Percentiles rank a stretch among this genome's conserved stretches.
Evolutionary conservation across 1,140 invertebrate genomes (phyloP).

Genomic region (Drosophila busckii): DNA sequence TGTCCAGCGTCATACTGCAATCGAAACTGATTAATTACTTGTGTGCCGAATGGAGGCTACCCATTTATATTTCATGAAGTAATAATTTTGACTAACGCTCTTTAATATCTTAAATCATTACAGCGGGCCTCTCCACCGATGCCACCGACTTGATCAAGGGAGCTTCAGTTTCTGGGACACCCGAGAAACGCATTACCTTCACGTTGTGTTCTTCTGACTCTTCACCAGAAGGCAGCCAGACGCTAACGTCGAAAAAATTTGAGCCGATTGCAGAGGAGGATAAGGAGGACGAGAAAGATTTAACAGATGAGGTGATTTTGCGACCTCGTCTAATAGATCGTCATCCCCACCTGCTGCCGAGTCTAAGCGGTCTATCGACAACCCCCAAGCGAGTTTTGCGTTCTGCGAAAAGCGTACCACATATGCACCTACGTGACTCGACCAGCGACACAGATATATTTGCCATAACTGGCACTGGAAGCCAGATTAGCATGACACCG

Average conservation of each 20-base stretch:
- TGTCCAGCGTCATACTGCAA: too few relatives aligned
- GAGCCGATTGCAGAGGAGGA: constrained; percentile 69
- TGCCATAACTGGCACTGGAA: constrained; percentile 66
- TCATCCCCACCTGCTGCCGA: constrained; percentile 52
- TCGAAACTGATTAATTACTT: too few relatives aligned
- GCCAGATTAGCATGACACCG: constrained; percentile 77
- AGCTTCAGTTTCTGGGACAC: not conserved
- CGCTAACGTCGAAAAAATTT: constrained; percentile 62
- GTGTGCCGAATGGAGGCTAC: too few relatives aligned
- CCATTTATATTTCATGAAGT: too few relatives aligned
- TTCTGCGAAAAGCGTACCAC: constrained; percentile 71
- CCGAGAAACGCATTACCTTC: constrained; percentile 70
- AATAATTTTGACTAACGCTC: too few relatives aligned
- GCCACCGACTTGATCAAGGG: constrained; percentile 40
- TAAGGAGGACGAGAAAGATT: constrained; percentile 51
- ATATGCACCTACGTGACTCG: constrained; percentile 62
- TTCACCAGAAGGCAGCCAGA: constrained; percentile 67
- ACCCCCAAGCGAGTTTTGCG: constrained; percentile 61
- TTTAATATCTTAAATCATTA: too few relatives aligned
- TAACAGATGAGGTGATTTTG: constrained; percentile 66
- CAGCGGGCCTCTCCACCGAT: constrained; percentile 44
- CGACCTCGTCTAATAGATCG: constrained; percentile 66
- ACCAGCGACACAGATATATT: constrained; percentile 77
- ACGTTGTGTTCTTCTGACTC: constrained; percentile 56
- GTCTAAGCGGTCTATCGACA: constrained; percentile 8